phyloP scores from a whole-genome alignment of 2,797 vertebrate genomes.

The Typhlichthys eigenmanni region DNA sequence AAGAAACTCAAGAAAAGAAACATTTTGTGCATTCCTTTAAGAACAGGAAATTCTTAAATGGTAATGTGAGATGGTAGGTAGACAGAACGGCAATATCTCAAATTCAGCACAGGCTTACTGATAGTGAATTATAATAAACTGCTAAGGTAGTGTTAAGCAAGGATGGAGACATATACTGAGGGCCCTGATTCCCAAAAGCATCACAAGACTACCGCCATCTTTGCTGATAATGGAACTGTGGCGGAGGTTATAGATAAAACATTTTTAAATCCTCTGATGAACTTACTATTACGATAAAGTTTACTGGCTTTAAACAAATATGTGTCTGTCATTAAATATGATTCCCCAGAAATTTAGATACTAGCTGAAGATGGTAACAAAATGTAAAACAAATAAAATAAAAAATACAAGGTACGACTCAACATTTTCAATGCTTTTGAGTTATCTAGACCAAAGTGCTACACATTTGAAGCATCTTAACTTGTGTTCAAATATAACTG shows the following conservation, averaged over 20 bases:
- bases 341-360: not conserved
- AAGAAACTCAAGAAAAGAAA: conserved; percentile 29
- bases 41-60: conserved; percentile 29
- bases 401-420: not conserved
- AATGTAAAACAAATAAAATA: not conserved
- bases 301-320: not conserved
- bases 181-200: conserved; percentile 26
- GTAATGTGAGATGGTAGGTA: conserved; percentile 4
- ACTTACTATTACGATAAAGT: not conserved
- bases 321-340: not conserved
- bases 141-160: conserved; percentile 76
- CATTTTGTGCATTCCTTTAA: conserved; percentile 29
- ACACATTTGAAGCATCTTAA: conserved; percentile 3
- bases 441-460: not conserved
- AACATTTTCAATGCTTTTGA: conserved; percentile 6
- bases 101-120: conserved; percentile 27
- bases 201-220: not conserved
- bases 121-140: conserved; percentile 27
- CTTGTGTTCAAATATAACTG: not conserved
- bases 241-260: conserved; percentile 30
- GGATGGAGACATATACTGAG: conserved; percentile 34
- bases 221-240: conserved; percentile 9
- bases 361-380: not conserved
- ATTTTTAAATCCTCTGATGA: conserved; percentile 11
- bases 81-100: conserved; percentile 22